phyloP scores from a whole-genome alignment of 2,888 invertebrate species.

The Leuctra nigra region DNA sequence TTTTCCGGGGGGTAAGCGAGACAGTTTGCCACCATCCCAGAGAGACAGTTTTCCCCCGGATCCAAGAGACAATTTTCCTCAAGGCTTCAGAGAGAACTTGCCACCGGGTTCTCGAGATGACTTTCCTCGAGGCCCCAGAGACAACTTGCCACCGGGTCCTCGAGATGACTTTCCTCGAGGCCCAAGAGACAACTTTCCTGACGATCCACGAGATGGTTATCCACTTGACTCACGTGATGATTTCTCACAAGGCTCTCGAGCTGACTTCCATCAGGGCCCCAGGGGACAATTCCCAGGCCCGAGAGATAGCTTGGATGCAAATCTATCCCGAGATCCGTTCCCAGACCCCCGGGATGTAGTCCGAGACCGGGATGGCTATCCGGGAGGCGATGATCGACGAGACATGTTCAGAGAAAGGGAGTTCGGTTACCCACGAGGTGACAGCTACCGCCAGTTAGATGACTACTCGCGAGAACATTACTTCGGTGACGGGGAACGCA shows the following conservation, averaged over 20 bases:
- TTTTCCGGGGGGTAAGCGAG: not conserved
- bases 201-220: constrained; percentile 13
- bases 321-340: not conserved
- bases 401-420: not conserved
- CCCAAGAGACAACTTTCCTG: constrained; percentile 16
- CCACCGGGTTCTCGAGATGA: not conserved
- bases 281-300: not conserved
- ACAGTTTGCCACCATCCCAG: not conserved
- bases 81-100: not conserved
- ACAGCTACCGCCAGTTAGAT: constrained; percentile 14
- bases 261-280: not conserved
- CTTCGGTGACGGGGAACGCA: constrained; percentile 10
- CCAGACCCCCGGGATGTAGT: not conserved
- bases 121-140: constrained; percentile 20
- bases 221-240: not conserved
- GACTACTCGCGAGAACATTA: too few relatives aligned
- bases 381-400: not conserved
- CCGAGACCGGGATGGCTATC: constrained; percentile 6
- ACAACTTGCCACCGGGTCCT: constrained; percentile 18
- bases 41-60: not conserved
- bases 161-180: constrained; percentile 23
- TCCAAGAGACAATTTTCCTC: not conserved
- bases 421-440: not conserved
- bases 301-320: too few relatives aligned
- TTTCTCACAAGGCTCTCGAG: not conserved